Evolutionary conservation across 2,113 vertebrate genomes (phyloP).

Genomic region (Chelonoidis abingdonii): DNA sequence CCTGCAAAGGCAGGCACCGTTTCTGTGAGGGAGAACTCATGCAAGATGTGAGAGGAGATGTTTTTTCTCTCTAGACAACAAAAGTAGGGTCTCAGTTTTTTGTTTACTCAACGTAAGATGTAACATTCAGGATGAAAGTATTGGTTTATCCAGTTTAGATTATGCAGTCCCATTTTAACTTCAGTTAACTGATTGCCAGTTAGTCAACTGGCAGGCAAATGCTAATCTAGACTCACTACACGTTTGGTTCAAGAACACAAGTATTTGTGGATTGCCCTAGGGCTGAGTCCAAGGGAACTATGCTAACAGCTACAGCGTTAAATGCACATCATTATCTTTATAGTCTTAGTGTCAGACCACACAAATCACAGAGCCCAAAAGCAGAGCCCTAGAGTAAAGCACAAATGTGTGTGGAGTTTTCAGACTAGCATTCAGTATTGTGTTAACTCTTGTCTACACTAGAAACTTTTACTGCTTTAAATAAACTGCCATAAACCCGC

Average conservation of each 20-base stretch:
- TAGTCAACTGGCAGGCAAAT: not conserved
- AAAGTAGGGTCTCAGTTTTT: not conserved
- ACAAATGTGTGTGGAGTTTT: not conserved
- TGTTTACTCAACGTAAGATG: not conserved
- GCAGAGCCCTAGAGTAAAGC: not conserved
- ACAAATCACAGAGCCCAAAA: not conserved
- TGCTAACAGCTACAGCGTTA: not conserved
- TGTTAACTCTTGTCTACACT: not conserved
- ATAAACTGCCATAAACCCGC: not conserved
- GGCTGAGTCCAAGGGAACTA: not conserved
- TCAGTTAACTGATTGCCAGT: conserved; percentile 15
- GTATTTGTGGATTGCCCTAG: not conserved
- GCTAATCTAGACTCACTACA: not conserved
- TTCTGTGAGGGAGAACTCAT: not conserved
- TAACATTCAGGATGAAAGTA: not conserved
- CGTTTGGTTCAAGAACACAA: not conserved
- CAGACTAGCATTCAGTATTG: not conserved
- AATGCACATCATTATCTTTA: not conserved
- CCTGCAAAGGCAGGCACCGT: not conserved
- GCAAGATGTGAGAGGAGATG: not conserved
- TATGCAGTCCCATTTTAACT: conserved; percentile 2
- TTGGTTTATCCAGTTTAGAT: not conserved
- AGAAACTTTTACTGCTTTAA: not conserved
- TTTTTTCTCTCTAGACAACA: not conserved
- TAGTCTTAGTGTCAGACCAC: not conserved